These are phyloP conservation scores for Muricea muricata DNA, from an alignment of 92 coral and sea anemone species.

Conservation along the genomic window DNA sequence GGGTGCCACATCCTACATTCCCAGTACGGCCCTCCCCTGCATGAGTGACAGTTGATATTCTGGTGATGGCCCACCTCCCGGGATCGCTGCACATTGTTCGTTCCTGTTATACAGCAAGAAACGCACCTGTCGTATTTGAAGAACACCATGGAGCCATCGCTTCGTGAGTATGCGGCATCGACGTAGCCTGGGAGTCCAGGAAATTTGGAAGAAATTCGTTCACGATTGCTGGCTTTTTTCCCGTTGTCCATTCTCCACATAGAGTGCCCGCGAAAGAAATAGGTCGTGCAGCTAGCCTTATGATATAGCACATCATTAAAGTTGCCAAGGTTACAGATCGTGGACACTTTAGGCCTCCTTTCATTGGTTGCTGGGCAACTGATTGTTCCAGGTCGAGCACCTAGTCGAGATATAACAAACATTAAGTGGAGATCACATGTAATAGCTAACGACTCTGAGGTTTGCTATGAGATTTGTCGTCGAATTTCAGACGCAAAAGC, in stretches of 20 bases:
- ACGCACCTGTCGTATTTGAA: conserved; percentile 69
- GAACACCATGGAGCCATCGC: conserved; percentile 62
- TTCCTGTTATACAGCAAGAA: no score
- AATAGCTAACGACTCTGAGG: no score
- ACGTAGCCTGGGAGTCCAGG: conserved; percentile 7
- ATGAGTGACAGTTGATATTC: no score
- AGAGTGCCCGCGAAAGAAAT: neutral
- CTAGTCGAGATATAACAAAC: neutral
- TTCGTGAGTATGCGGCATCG: conserved; percentile 75
- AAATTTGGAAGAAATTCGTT: conserved; percentile 27
- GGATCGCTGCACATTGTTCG: no score
- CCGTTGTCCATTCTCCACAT: conserved; percentile 30
- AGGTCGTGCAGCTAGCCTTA: conserved; percentile 4
- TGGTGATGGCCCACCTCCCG: no score
- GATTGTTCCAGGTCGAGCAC: neutral
- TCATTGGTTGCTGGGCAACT: neutral
- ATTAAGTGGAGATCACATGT: neutral
- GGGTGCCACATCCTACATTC: no score
- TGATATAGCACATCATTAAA: conserved; percentile 25
- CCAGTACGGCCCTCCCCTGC: no score
- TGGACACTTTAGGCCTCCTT: neutral
- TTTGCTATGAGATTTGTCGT: no score
- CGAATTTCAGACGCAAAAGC: no score
- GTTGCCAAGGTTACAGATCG: conserved; percentile 8
- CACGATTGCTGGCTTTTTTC: conserved; percentile 15